Base-by-base conservation (phyloP, 2,888 invertebrate genomes). In the Cheilosia urbana region DNA sequence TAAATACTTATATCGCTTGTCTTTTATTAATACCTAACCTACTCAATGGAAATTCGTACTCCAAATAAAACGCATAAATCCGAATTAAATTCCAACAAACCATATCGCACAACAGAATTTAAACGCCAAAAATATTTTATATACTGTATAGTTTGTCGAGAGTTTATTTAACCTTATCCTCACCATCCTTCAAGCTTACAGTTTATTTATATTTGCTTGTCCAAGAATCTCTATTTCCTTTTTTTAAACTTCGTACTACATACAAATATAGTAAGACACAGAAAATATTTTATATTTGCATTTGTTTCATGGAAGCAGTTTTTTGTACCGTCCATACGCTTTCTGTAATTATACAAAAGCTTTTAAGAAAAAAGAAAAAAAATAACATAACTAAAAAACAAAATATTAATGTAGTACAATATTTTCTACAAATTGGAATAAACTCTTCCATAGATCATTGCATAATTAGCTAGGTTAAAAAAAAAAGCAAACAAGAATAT, bases 291-390 rank as follows among this genome's bases (percentile, higher is more conserved):
- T 71, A 66, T 65, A 82, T 75, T 69, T 58, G 78, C 81, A 87
- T 82, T 87, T 87, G 85, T 82, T 79, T 77, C 87, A 69, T 80
- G 79, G 82, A 80, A 87, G 82, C 82, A 87, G 79, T 87, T 89
- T 89, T 87, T 90, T 90, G 89, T 91, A 90, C 91, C 91, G 91
- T 91, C 91, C 91, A 91, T 89, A 89, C 89, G 91, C 90, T 91
- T 91, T 91, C 89, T 90, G 88, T 88, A 77, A 72, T 71, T 78
- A 85, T 87, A 84, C 87, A 81, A 85, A 87, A 81, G 87, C 87
- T 87, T 85, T 68, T 65, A 57, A 68, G 63, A 71, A 66, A 66
- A 80, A 55, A 60, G 66, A 60, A 78, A 57, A 45, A 45, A 76
- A 71, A 58, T 21, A 24, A 66, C 53, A 80, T 47, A 62, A 87